Conservation (phyloP, 2,113 vertebrate species). For the Acanthochromis polyacanthus region DNA sequence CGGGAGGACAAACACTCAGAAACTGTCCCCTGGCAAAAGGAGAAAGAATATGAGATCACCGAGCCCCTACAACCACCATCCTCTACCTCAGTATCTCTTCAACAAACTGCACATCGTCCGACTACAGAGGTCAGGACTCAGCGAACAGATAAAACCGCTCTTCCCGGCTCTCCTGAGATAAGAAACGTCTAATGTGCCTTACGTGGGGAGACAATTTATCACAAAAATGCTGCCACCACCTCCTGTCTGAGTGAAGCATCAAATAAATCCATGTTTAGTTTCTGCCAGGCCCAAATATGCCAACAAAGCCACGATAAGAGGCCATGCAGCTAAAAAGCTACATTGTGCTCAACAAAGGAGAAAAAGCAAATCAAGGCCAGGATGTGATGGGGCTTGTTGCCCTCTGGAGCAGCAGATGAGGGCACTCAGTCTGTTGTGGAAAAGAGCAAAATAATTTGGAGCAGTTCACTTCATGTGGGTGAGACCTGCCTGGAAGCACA, state of each 20-base stretch:
- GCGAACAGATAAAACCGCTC: slow-evolving; percentile 69
- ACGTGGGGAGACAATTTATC: slow-evolving; percentile 43
- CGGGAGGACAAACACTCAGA: slow-evolving; percentile 50
- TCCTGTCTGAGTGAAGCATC: slow-evolving; percentile 44
- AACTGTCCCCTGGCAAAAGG: slow-evolving; percentile 23
- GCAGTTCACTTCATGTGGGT: slow-evolving; percentile 66
- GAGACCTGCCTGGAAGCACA: slow-evolving; percentile 53
- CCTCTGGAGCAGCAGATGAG: slow-evolving; percentile 56
- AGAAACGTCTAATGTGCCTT: slow-evolving; percentile 57
- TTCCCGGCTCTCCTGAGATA: slow-evolving; percentile 62
- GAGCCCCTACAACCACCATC: slow-evolving; percentile 39
- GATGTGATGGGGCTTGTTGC: slow-evolving; percentile 78
- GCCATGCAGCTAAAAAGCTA: slow-evolving; percentile 66
- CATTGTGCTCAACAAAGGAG: slow-evolving; percentile 78
- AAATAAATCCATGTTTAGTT: slow-evolving; percentile 70
- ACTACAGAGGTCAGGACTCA: slow-evolving; percentile 56
- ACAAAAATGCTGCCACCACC: slow-evolving; percentile 35
- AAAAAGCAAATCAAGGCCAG: slow-evolving; percentile 46
- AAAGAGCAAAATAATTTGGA: slow-evolving; percentile 61
- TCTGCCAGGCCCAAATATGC: slow-evolving; percentile 68
- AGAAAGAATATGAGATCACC: slow-evolving; percentile 30
- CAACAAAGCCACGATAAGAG: slow-evolving; percentile 75
- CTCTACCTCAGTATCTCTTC: slow-evolving; percentile 52
- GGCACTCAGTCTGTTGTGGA: slow-evolving; percentile 64
- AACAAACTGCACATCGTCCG: slow-evolving; percentile 52